Conservation (phyloP, 2,888 invertebrate species). For the Axea sp. region DNA sequence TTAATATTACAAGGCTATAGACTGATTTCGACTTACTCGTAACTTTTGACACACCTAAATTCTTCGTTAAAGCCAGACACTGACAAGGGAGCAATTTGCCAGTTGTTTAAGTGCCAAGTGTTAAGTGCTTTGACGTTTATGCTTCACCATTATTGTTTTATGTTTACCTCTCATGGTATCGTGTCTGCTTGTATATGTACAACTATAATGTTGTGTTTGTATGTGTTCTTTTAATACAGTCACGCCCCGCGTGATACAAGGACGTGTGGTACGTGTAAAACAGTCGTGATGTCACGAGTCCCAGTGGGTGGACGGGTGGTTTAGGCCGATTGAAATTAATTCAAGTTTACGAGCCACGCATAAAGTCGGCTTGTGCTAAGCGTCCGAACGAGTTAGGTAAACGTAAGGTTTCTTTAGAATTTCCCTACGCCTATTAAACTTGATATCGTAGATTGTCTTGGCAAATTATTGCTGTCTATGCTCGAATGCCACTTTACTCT, state of each 20-base stretch:
- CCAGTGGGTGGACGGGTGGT: slow-evolving; percentile 64
- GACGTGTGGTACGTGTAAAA: slow-evolving; percentile 4
- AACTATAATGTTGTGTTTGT: slow-evolving; percentile 32
- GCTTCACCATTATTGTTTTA: slow-evolving; percentile 79
- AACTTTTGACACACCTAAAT: slow-evolving; percentile 71
- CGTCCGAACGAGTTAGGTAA: slow-evolving; percentile 70
- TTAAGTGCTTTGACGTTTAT: slow-evolving; percentile 79
- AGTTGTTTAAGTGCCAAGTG: slow-evolving; percentile 80
- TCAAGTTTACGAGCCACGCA: slow-evolving; percentile 74
- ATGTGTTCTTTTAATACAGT: slow-evolving; percentile 39
- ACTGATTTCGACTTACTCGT: slow-evolving; percentile 45
- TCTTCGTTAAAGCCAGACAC: slow-evolving; percentile 74
- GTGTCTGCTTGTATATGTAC: slow-evolving; percentile 32
- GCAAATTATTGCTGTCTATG: slow-evolving; percentile 34
- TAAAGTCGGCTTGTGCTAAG: slow-evolving; percentile 68
- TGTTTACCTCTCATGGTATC: slow-evolving; percentile 72
- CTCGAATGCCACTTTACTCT: slow-evolving; percentile 24
- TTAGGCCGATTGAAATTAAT: slow-evolving; percentile 78
- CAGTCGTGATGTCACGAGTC: slow-evolving; percentile 37
- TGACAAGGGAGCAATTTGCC: slow-evolving; percentile 79
- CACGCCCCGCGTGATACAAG: slow-evolving; percentile 2
- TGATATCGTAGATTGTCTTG: slow-evolving; percentile 32
- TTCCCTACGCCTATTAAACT: slow-evolving; percentile 53
- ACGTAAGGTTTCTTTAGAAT: slow-evolving; percentile 65
- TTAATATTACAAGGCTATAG: slow-evolving; percentile 23